Base-by-base conservation (phyloP, 1,140 invertebrate genomes). In the Campoletis sonorensis region DNA sequence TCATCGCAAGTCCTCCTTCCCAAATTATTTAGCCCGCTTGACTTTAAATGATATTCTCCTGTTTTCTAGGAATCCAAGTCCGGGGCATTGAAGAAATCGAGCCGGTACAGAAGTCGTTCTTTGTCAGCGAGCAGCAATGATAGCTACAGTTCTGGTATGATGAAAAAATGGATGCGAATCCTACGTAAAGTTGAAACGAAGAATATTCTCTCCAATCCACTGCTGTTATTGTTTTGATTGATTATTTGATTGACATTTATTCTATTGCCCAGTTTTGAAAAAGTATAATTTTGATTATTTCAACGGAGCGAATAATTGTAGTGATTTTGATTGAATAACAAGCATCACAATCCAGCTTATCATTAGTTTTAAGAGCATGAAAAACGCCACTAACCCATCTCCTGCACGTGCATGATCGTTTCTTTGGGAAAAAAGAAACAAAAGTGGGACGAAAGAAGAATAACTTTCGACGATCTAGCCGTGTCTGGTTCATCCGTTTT, bases 41-140 rank as follows among this genome's bases (percentile, higher is more conserved):
- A 7, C n/a, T 26, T 21, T 64, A 23, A 23, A 64, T 64, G 61
- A 64, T 23, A 64, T 23, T 49, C 45, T 33, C 40, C 30, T 37
- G 80, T 30, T 85, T 87, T 93, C 80, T 92, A 93, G 94, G 94
- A 95, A 81, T 87, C 93, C 3, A 95, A 95, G 90, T 95, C 96
- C 11, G 95, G 96, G 80, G 96, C 96, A 18, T 89, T 97, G 88
- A 97, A 97, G 92, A 97, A 97, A 88, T 95, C 97, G 16, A 96
- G 95, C 83, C 93, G 97, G 58, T 97, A 98, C 88, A 92, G 97
- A 67, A 98, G 96, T 90, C 94, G 97, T 61, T 98, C 97, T 0
- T 92, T 98, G 7, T 98, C 97, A 45, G 97, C 97, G n/a, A 98
- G 97, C 21, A 98, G 97, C 51, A 98, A 97, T 54, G 97, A 98